Base-by-base conservation (phyloP, 2,113 vertebrate species). In the Urocitellus parryii region DNA sequence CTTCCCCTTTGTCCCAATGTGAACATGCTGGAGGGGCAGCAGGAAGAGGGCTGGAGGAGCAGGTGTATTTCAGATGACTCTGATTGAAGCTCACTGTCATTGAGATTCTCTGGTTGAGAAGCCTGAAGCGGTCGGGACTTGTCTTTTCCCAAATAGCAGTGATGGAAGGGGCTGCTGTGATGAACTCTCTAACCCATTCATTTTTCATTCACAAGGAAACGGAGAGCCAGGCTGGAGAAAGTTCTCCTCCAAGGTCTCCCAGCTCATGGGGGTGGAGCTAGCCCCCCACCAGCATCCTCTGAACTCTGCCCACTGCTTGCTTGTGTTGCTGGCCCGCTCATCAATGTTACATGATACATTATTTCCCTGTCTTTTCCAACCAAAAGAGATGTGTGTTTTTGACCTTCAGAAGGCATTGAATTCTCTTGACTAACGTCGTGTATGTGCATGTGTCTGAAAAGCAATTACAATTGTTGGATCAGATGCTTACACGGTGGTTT, bases 321-420 rank as follows among this genome's bases (percentile, higher is more conserved):
- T 4, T n/a, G n/a, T 45, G 18, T 37, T 73, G 2, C 27, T 12
- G 51, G 20, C n/a, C 5, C 2, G 1, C 13, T 82, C 48, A 27
- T 63, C 48, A 12, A 1, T 25, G 51, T 73, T 8, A 86, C 61
- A 22, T 29, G 61, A 76, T 25, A 80, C 39, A 76, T 24, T 25
- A 80, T 42, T 67, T 88, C 34, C 42, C 32, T 74, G 45, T 37
- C 53, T 88, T 94, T 81, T 77, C 45, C 48, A 88, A 86, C 68
- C 63, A 25, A 73, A 34, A 82, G 85, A 85, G 45, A 81, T 85
- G 77, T 24, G 61, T 4, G 39, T 16, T 88, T 93, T 87, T 91
- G 72, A 94, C 88, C 81, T 94, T 95, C 53, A 24, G 70, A 77
- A 97, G 72, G 32, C 42, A 48, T 87, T 96, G 81, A 70, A 68